These are phyloP conservation scores for Leptinotarsa undecemlineata DNA, from an alignment of 1,140 invertebrate genomes.

Conservation along the genomic window DNA sequence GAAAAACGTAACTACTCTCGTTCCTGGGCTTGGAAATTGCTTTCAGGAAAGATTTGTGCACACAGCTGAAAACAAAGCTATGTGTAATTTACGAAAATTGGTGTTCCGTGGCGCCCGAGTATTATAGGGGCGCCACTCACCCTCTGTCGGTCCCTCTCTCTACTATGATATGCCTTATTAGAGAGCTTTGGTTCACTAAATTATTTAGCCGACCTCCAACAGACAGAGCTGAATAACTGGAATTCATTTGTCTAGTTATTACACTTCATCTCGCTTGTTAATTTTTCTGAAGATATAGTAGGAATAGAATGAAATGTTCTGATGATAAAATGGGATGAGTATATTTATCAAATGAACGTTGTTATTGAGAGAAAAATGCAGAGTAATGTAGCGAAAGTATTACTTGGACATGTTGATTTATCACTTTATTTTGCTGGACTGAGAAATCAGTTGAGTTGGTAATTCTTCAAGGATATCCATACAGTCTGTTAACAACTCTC, in stretches of 20 bases:
- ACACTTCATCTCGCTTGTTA: constrained; percentile 23
- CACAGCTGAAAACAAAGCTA: constrained; percentile 51
- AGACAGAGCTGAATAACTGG: constrained; percentile 34
- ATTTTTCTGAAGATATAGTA: neutral
- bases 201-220: constrained; percentile 36
- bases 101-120: constrained; percentile 40
- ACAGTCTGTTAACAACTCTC: too few species aligned
- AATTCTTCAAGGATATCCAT: too few species aligned
- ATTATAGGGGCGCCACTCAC: constrained; percentile 35
- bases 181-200: constrained; percentile 39
- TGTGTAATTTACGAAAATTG: constrained; percentile 53
- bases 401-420: too few species aligned
- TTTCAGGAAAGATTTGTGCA: constrained; percentile 52
- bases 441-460: too few species aligned
- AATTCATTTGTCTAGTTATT: constrained; percentile 38
- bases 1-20: constrained; percentile 51
- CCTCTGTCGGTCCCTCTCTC: constrained; percentile 30
- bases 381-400: too few species aligned
- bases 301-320: neutral
- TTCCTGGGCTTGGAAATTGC: constrained; percentile 46
- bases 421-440: too few species aligned
- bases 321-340: too few species aligned
- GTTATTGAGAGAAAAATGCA: too few species aligned
- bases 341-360: too few species aligned
- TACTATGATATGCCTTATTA: constrained; percentile 44